A percentile compares a stretch with the other conserved stretches of the same genome.
Evolutionary conservation across 37 sponge, comb jelly and placozoan genomes (phyloP).

Genomic region (Halichondria panicea): DNA sequence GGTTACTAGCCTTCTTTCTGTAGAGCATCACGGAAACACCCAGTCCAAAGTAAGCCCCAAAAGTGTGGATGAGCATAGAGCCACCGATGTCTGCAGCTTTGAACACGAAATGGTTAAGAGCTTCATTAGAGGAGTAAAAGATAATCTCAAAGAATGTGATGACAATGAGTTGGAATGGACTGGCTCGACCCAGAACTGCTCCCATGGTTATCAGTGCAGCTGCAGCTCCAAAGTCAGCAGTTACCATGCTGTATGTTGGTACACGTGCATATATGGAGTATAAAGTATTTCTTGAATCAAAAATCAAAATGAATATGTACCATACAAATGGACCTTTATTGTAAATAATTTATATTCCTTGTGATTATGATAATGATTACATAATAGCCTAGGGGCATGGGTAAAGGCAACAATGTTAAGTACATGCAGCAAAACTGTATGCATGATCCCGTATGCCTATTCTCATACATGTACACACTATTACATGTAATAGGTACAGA

Average conservation of each 20-base stretch:
- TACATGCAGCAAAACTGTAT: no score
- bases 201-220: constrained; percentile 94
- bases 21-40: constrained; percentile 71
- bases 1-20: constrained; percentile 61
- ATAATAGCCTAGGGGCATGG: no score
- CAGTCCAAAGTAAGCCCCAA: constrained; percentile 96
- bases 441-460: no score
- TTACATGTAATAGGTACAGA: no score
- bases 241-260: constrained; percentile 79
- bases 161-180: constrained; percentile 81
- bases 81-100: constrained; percentile 91
- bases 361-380: no score
- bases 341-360: no score
- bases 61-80: constrained; percentile 91
- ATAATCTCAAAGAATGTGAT: constrained; percentile 88
- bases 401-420: no score
- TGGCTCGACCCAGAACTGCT: constrained; percentile 81
- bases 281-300: no score
- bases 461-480: no score
- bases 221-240: constrained; percentile 88
- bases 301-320: no score
- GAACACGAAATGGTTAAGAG: constrained; percentile 56
- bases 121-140: constrained; percentile 80
- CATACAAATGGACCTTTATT: no score
- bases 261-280: no score